These are phyloP conservation scores for Drosophila sp. DNA, from an alignment of 1,140 invertebrate genomes.

Conservation along the genomic window DNA sequence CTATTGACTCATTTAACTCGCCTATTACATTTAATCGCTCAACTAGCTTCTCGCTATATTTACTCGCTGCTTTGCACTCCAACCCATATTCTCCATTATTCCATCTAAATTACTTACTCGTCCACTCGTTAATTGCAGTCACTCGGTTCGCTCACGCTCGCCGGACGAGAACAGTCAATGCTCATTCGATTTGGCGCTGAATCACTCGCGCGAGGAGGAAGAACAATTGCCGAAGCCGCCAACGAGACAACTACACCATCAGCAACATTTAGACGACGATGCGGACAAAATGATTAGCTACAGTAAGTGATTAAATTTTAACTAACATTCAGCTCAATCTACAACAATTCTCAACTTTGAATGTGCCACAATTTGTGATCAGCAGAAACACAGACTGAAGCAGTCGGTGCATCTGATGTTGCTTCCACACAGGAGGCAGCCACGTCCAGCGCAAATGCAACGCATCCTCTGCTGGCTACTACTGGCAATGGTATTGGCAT, in stretches of 20 bases:
- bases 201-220: slow-evolving; percentile 92
- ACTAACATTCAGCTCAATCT: slow-evolving; percentile 18
- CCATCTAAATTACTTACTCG: not conserved
- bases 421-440: slow-evolving; percentile 28
- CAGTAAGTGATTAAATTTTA: slow-evolving; percentile 59
- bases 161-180: slow-evolving; percentile 90
- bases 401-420: slow-evolving; percentile 12
- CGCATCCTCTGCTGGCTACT: slow-evolving; percentile 2
- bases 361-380: slow-evolving; percentile 18
- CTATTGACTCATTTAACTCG: not conserved
- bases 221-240: slow-evolving; percentile 82
- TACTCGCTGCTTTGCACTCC: not conserved
- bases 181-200: slow-evolving; percentile 93
- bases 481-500: not conserved
- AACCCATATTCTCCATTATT: not conserved
- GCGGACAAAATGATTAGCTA: slow-evolving; percentile 65
- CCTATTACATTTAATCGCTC: not conserved
- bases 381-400: slow-evolving; percentile 22
- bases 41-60: not conserved
- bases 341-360: slow-evolving; percentile 15
- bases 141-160: slow-evolving; percentile 88
- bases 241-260: slow-evolving; percentile 19
- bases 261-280: slow-evolving; percentile 51
- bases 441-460: slow-evolving; percentile 20
- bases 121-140: slow-evolving; percentile 68